Conservation (phyloP, 2,888 invertebrate genomes). For the Strigamia crassipes region DNA sequence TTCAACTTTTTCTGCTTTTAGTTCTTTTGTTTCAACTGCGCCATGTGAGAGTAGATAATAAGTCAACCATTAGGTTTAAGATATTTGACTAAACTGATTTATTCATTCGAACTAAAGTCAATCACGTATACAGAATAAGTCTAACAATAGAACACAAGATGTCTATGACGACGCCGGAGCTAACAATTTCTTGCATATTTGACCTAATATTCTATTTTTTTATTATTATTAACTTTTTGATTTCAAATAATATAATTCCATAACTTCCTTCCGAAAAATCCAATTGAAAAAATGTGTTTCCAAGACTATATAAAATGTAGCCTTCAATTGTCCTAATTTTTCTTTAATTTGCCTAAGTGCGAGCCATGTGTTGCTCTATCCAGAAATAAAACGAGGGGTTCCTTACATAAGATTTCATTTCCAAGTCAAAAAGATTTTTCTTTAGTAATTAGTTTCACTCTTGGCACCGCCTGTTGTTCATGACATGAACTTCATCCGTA, state of each 20-base stretch:
- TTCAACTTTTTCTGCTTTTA: too few species aligned
- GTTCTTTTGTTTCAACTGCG: too few species aligned
- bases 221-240: too few species aligned
- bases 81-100: too few species aligned
- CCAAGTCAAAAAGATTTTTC: slow-evolving; percentile 30
- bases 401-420: not conserved
- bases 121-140: too few species aligned
- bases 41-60: too few species aligned
- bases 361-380: slow-evolving; percentile 20
- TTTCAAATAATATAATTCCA: not conserved
- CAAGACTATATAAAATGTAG: not conserved
- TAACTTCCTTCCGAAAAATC: not conserved
- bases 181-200: not conserved
- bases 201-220: too few species aligned
- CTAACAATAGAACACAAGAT: too few species aligned
- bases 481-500: not conserved
- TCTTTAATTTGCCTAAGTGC: not conserved
- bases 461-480: slow-evolving; percentile 26
- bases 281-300: too few species aligned
- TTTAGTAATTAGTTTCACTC: slow-evolving; percentile 26
- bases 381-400: not conserved
- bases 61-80: too few species aligned
- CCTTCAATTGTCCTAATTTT: slow-evolving; percentile 25
- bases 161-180: too few species aligned
- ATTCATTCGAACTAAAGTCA: too few species aligned